Percentiles rank a stretch among this genome's conserved stretches.
Conservation (phyloP, 2,888 invertebrate species). For the Gisinianus flammeolus region DNA sequence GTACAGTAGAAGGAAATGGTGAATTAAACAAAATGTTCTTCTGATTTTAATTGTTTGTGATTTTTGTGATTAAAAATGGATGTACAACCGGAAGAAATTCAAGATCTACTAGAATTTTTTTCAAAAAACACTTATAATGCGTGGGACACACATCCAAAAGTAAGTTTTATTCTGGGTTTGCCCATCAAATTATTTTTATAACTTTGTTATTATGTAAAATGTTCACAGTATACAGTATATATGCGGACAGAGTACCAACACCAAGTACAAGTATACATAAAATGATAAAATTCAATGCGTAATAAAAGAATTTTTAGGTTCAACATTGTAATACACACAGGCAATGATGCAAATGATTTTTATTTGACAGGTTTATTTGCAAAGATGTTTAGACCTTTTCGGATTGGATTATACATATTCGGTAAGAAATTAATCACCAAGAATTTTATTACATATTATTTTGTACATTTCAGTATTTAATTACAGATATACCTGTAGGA, state of each 20-base stretch:
- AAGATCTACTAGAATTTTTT: slow-evolving; percentile 70
- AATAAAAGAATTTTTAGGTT: neutral
- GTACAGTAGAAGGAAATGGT: too few relatives aligned
- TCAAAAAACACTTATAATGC: slow-evolving; percentile 73
- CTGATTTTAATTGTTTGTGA: too few relatives aligned
- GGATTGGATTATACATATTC: slow-evolving; percentile 72
- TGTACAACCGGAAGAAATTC: slow-evolving; percentile 71
- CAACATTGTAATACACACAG: neutral
- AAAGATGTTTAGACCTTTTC: slow-evolving; percentile 71
- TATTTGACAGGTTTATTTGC: slow-evolving; percentile 66
- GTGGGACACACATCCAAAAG: slow-evolving; percentile 68
- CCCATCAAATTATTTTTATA: too few relatives aligned
- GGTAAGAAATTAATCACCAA: too few relatives aligned
- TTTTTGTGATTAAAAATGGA: too few relatives aligned
- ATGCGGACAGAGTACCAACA: slow-evolving; percentile 50
- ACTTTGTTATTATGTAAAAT: too few relatives aligned
- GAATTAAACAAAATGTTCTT: too few relatives aligned
- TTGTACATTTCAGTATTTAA: too few relatives aligned
- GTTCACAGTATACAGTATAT: too few relatives aligned
- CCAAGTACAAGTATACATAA: neutral
- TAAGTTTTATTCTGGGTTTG: slow-evolving; percentile 60
- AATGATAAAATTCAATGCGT: too few relatives aligned
- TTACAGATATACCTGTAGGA: too few relatives aligned
- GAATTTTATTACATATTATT: too few relatives aligned
- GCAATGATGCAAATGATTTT: neutral